Evolutionary conservation across 2,888 invertebrate genomes (phyloP).

Genomic region (Azorinus chamasolen): DNA sequence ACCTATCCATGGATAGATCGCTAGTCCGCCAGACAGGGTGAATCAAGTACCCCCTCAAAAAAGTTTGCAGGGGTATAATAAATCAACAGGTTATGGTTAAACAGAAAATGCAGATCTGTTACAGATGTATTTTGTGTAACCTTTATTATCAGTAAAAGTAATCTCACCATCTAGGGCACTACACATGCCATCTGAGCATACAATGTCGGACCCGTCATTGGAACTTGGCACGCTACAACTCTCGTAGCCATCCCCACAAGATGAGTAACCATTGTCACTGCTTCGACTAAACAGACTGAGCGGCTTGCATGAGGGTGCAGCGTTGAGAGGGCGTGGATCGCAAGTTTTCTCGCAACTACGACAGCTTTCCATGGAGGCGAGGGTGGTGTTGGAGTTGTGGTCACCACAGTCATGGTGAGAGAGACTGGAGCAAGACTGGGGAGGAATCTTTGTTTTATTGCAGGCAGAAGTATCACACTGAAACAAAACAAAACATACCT

Average conservation of each 20-base stretch:
- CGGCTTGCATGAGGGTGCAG: conserved; percentile 20
- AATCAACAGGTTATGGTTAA: no score
- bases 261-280: conserved; percentile 95
- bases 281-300: conserved; percentile 58
- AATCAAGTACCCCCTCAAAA: no score
- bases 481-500: conserved; percentile 8
- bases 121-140: no score
- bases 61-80: no score
- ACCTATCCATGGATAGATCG: no score
- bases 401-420: conserved; percentile 65
- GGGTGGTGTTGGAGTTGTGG: conserved; percentile 73
- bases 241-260: conserved; percentile 91
- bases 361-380: conserved; percentile 73
- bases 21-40: no score
- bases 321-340: conserved; percentile 30
- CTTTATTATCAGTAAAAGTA: no score
- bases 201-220: conserved; percentile 96
- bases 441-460: conserved; percentile 47
- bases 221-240: conserved; percentile 94
- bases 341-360: conserved; percentile 55
- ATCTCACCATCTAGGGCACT: conserved; percentile 88
- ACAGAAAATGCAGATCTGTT: no score
- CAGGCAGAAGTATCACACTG: conserved; percentile 71
- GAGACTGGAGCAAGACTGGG: conserved; percentile 47
- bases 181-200: conserved; percentile 95